Evolutionary conservation across 2,113 vertebrate species (phyloP), one percentile per base, ranked within the genome.

Genomic region (Nothoprocta pentlandii): DNA sequence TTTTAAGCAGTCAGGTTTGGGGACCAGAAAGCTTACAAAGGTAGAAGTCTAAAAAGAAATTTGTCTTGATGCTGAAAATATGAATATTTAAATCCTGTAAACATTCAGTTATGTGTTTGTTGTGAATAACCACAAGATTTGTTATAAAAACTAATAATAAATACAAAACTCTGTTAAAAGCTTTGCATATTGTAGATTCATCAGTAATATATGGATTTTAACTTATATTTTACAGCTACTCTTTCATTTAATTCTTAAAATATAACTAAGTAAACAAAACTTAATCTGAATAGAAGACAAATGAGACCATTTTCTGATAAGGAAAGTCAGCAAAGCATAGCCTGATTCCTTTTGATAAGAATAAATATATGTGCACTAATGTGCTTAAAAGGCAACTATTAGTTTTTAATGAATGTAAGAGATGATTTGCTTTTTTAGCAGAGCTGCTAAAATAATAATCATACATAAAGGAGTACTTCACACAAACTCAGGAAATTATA

Each of bases 371-470:
- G 95, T 92, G 23, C 63, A 90, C 15, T 89, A 94, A 93, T 92
- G 67, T 90, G 74, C 63, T 95, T 96, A 92, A 97, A 97, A 96
- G 21, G n/a, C 69, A 95, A 88, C 83, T 93, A 93, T 91, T 94
- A 94, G 74, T 90, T 96, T 96, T 97, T 95, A 97, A 94, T 96
- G 94, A 97, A 97, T 90, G 46, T 84, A 88, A 62, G 59, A 96
- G 85, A 94, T 95, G 85, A 94, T 95, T 91, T 96, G 58, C 59
- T 96, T 91, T 97, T 94, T 94, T 94, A 80, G 85, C 78, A 92
- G 46, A 66, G 89, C 94, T 96, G 84, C 91, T 93, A 94, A 96
- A 97, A 97, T 94, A 97, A 90, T 95, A 94, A 96, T 94, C 81
- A 54, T 90, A 82, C 82, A 91, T 91, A 95, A 96, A 96, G 79